phyloP scores from a whole-genome alignment of 2,888 invertebrate species.

The Ctena decussata region DNA sequence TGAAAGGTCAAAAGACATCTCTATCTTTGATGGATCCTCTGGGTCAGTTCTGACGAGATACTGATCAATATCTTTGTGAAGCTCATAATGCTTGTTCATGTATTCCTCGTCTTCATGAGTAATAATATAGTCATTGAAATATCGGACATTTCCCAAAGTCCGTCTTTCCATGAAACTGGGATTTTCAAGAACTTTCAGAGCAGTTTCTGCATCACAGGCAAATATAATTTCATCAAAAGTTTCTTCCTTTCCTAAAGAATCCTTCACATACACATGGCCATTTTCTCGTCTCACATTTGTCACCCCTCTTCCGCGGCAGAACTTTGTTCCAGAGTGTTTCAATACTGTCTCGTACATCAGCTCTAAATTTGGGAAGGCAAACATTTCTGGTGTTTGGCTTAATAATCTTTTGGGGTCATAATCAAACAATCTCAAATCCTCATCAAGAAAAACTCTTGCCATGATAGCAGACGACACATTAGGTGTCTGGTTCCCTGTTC shows the following conservation, averaged over 20 bases:
- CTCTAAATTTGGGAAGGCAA: slow-evolving; percentile 78
- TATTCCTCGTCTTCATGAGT: slow-evolving; percentile 80
- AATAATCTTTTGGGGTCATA: slow-evolving; percentile 75
- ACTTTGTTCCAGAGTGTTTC: slow-evolving; percentile 61
- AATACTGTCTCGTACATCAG: slow-evolving; percentile 78
- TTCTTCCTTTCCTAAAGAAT: slow-evolving; percentile 63
- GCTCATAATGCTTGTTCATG: slow-evolving; percentile 78
- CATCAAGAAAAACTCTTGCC: slow-evolving; percentile 80
- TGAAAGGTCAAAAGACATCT: slow-evolving; percentile 81
- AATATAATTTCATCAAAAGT: slow-evolving; percentile 78
- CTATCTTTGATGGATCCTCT: slow-evolving; percentile 74
- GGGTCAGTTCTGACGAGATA: slow-evolving; percentile 77
- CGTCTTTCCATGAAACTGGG: slow-evolving; percentile 73
- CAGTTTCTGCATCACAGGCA: slow-evolving; percentile 81
- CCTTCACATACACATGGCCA: slow-evolving; percentile 69
- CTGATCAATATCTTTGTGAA: slow-evolving; percentile 75
- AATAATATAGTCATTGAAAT: slow-evolving; percentile 78
- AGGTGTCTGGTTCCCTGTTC: slow-evolving; percentile 81
- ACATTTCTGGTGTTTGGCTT: slow-evolving; percentile 80
- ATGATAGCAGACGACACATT: slow-evolving; percentile 79
- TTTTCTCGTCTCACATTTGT: slow-evolving; percentile 54
- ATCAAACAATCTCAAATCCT: slow-evolving; percentile 78
- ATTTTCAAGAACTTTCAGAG: slow-evolving; percentile 69
- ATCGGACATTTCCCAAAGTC: slow-evolving; percentile 77
- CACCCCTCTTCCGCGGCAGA: slow-evolving; percentile 65